Evolutionary conservation across 2,797 vertebrate genomes (phyloP).

Genomic region (Taenioides sp.): DNA sequence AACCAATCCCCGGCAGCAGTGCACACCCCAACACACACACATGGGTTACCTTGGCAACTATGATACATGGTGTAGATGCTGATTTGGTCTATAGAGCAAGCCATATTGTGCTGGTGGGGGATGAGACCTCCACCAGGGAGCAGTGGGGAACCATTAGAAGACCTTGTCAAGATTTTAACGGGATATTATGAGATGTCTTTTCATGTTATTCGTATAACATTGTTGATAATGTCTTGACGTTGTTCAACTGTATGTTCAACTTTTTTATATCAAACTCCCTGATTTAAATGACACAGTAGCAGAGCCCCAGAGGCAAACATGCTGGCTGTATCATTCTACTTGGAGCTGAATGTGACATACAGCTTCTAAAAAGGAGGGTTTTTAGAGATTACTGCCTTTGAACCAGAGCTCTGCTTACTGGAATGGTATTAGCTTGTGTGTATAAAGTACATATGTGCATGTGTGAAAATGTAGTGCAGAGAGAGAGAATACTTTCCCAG

Average conservation of each 20-base stretch:
- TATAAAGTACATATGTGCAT: conserved; percentile 35
- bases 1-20: conserved; percentile 77
- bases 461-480: conserved; percentile 43
- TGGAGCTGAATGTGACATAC: conserved; percentile 65
- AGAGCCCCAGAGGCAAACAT: conserved; percentile 22
- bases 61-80: conserved; percentile 70
- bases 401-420: conserved; percentile 79
- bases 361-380: conserved; percentile 75
- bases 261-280: conserved; percentile 17
- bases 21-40: conserved; percentile 31
- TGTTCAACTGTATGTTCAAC: not conserved
- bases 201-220: not conserved
- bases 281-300: conserved; percentile 16
- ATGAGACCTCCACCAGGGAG: conserved; percentile 53
- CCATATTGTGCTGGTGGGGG: conserved; percentile 65
- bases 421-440: conserved; percentile 73
- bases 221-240: not conserved
- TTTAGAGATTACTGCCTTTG: conserved; percentile 78
- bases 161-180: conserved; percentile 6
- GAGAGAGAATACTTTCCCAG: conserved; percentile 41
- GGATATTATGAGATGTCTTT: not conserved
- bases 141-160: not conserved
- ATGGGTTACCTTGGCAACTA: conserved; percentile 77
- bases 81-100: conserved; percentile 69
- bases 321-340: conserved; percentile 49